Evolutionary conservation across 2,888 invertebrate genomes (phyloP), one percentile per base, ranked within the genome.

Genomic region (Malthinus flaveolus): DNA sequence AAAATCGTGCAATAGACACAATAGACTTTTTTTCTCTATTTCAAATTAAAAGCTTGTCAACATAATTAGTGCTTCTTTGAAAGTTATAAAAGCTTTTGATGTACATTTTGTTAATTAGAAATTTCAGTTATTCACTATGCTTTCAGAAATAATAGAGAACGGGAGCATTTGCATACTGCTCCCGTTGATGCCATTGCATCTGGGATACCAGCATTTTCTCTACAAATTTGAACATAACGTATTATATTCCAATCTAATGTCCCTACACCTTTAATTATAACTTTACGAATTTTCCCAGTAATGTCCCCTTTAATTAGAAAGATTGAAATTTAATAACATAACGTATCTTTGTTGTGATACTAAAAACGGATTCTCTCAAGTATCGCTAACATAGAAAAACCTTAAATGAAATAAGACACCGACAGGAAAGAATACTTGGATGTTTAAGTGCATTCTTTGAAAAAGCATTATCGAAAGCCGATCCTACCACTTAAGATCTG

Each of bases 371-470:
- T 13, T 31, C 46, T 34, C 12, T 44, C 23, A 37, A 55, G 44
- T 55, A 49, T 55, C 55, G 42, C 34, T 46, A 59, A 50, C 47
- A 47, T 46, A 37, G 42, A 56, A 51, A 49, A 45, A 32, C 48
- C 52, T 50, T 46, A 56, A 57, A 61, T 56, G 61, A 57, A 61
- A 56, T 61, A 49, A 55, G 61, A 61, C 52, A 57, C 56, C 46
- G 49, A 49, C 56, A 57, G 32, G 61, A 49, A 57, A 57, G 53
- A 52, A 52, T 49, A 53, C 56, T 60, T 47, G 51, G 61, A 46
- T 57, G 56, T 33, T 37, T 60, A 60, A 60, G 61, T 57, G 61
- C 50, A 52, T 61, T 61, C 56, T 57, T 55, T 54, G 46, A 46
- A 15, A 50, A 55, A 55, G 47, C 55, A 59, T 50, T 59, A 55